Base-by-base conservation (phyloP, 2,797 vertebrate genomes). In the Cirrhinus molitorella region DNA sequence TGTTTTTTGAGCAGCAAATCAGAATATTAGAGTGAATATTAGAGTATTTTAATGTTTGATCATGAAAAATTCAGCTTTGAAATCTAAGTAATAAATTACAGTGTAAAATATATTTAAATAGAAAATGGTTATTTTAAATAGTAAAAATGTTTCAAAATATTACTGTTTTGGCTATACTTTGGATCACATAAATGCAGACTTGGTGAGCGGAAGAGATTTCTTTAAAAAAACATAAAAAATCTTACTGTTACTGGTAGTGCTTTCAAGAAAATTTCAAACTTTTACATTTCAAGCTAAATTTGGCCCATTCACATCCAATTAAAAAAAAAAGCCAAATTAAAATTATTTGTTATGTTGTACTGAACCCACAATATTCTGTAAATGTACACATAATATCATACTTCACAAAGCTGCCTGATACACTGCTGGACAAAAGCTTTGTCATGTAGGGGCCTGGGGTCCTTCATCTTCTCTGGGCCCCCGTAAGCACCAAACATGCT, bases 401-500 rank as follows among this genome's bases (percentile, higher is more conserved):
- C 98, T 95, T 99, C 98, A 87, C 94, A 97, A 82, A 99, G 96
- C 81, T 97, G 96, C 73, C 96, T 96, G 88, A 99, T 97, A 88
- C 96, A 99, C 19, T 98, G 97, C 76, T 98, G 98, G 90, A 99
- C 95, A 87, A 94, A 99, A 2, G 96, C 66, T 91, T 99, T 99
- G 90, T 99, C 97, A 86, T 99, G 97, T 71, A 99, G 95, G 0
- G 98, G 97, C 86, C 98, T 93, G 55, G 95, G 90, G 68, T 99
- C 98, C 90, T 99, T 99, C 63, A 99, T 96, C 92, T 99, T 99
- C 90, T 99, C 98, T 68, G 95, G 88, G 85, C 91, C 95, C 63
- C 96, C 97, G 19, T 98, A 99, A 40, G 94, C 90, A 1, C 97
- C 96, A 71, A 96, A 93, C 71, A 92, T 94, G 91, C 97, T 98